Percentiles rank a stretch among this genome's conserved stretches.
Evolutionary conservation across 92 coral and sea anemone species (phyloP).

Genomic region (Epizoanthus illoricatus): DNA sequence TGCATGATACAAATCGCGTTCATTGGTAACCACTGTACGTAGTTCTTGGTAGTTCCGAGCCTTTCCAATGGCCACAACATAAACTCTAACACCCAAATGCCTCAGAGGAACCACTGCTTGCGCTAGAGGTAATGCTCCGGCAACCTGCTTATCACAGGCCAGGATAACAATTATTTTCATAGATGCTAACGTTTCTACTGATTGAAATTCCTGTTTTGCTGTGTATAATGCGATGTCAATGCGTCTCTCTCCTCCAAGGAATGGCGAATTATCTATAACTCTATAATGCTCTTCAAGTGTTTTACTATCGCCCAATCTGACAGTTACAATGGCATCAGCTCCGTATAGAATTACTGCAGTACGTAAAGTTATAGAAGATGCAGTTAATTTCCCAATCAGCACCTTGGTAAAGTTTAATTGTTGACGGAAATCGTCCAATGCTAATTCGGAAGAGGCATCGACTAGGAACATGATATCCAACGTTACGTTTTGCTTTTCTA

Average conservation of each 20-base stretch:
- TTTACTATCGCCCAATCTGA: conserved; percentile 32
- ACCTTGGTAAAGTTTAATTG: conserved; percentile 22
- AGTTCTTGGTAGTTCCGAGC: conserved; percentile 34
- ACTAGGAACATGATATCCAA: conserved; percentile 44
- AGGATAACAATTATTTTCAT: conserved; percentile 37
- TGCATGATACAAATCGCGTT: conserved; percentile 4
- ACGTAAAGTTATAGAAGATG: conserved; percentile 22
- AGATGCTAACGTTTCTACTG: conserved; percentile 35
- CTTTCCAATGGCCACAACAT: conserved; percentile 39
- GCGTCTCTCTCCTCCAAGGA: conserved; percentile 51
- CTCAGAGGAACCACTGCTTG: conserved; percentile 47
- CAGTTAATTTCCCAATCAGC: conserved; percentile 19
- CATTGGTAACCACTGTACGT: background rate
- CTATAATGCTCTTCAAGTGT: background rate
- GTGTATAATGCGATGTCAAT: conserved; percentile 49
- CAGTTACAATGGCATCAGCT: conserved; percentile 39
- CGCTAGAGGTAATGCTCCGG: conserved; percentile 46
- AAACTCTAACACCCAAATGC: conserved; percentile 34
- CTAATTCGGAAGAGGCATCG: conserved; percentile 44
- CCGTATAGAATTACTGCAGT: conserved; percentile 45
- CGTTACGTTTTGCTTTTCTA: background rate
- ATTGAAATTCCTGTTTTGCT: conserved; percentile 40
- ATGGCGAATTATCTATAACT: conserved; percentile 31
- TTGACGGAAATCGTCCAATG: conserved; percentile 31
- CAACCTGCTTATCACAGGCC: conserved; percentile 29